These are phyloP conservation scores for Sweltsa coloradensis DNA, from an alignment of 1,140 invertebrate genomes.

Conservation along the genomic window DNA sequence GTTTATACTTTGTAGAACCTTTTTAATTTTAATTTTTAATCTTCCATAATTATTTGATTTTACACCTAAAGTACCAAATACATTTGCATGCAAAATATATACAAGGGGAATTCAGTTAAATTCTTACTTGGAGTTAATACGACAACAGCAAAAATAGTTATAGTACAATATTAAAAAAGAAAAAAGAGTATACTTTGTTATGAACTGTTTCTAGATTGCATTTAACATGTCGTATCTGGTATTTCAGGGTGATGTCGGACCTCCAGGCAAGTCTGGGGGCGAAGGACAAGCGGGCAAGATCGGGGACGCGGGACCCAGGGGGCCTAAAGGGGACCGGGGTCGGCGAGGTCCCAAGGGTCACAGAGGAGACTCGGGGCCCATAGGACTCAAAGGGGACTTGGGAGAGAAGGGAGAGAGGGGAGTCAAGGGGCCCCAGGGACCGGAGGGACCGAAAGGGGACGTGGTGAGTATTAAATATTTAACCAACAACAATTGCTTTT, in stretches of 20 bases:
- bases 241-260: constrained; percentile 53
- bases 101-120: no score
- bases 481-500: no score
- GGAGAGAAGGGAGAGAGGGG: constrained; percentile 62
- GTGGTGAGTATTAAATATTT: constrained; percentile 33
- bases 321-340: constrained; percentile 54
- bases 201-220: constrained; percentile 6
- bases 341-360: constrained; percentile 57
- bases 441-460: constrained; percentile 50
- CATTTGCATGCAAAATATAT: no score
- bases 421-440: constrained; percentile 41
- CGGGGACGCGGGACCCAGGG: constrained; percentile 47
- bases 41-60: no score
- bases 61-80: no score
- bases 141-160: no score
- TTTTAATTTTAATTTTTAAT: no score
- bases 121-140: no score
- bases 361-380: constrained; percentile 50
- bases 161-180: no score
- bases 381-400: constrained; percentile 54
- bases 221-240: not conserved
- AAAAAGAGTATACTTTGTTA: no score
- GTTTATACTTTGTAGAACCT: no score
- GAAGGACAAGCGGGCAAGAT: constrained; percentile 43
- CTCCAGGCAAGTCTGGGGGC: constrained; percentile 44